Evolutionary conservation across 2,797 vertebrate species (phyloP), one percentile per base, ranked within the genome.

Genomic region (Dromococcyx pavoninus): DNA sequence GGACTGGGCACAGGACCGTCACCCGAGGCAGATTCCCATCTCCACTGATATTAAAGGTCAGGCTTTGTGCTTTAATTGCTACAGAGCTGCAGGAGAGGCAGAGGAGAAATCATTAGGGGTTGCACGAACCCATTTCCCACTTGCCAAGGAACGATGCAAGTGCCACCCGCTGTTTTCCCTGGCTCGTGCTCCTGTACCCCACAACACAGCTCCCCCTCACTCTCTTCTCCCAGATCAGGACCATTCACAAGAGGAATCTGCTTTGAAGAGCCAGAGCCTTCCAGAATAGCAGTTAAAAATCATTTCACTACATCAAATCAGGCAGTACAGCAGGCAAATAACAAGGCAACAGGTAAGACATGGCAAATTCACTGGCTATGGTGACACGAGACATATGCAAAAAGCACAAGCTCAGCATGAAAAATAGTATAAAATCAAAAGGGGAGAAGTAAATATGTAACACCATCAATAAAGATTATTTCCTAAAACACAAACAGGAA

Each of bases 1-100:
- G 96, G 25, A 96, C 53, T 0, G 99, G 99, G 77, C 89, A 97
- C 83, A 98, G n/a, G 25, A 99, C 91, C 1, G 93, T 97, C 91
- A 99, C 97, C 30, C 82, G 97, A 3, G 99, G 99, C n/a, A 99
- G 97, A 75, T 95, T 98, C 24, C 99, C 99, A 56, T 98, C 98
- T 27, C 99, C 99, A 2, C 91, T 39, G 43, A 99, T 91, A 25
- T 98, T 96, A 58, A 99, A 99, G 58, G 95, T 92, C 78, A 99
- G 96, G 43, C 80, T 93, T 75, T 97, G 98, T 60, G 82, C 87
- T 75, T 88, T 97, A 10, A 82, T 50, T 21, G 96, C 88, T 32
- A 18, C 13, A 5, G 90, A 75, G 67, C 98, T 98, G 92, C 86
- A 81, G 96, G 35, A 60, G 78, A 87, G 12, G 50, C 32, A 48